A percentile compares a stretch with the other conserved stretches of the same genome.
These are phyloP conservation scores for Megaceryle alcyon DNA, from an alignment of 2,797 vertebrate species.

Conservation along the genomic window DNA sequence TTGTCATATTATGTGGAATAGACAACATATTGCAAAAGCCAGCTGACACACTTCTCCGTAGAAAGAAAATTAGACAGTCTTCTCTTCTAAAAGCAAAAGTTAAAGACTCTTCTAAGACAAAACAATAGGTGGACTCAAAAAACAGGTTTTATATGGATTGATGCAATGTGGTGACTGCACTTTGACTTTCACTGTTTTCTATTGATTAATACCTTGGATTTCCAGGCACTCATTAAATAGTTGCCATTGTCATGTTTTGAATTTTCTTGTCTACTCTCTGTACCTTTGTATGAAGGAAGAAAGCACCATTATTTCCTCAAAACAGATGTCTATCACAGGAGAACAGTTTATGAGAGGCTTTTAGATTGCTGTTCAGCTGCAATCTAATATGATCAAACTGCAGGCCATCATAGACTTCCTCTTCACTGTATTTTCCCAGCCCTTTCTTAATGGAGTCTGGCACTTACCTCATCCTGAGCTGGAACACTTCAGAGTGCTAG, in stretches of 20 bases:
- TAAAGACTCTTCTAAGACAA: not conserved
- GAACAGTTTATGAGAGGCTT: not conserved
- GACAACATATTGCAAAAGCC: not conserved
- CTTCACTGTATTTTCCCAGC: not conserved
- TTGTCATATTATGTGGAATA: not conserved
- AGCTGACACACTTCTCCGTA: not conserved
- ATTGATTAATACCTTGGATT: not conserved
- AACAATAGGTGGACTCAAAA: not conserved
- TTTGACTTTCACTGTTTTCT: not conserved
- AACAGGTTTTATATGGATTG: not conserved
- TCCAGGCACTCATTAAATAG: not conserved
- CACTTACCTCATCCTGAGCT: fast-evolving
- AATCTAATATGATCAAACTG: not conserved
- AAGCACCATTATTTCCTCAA: not conserved
- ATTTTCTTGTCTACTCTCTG: not conserved
- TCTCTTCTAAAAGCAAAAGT: not conserved
- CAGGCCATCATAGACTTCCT: too few relatives aligned
- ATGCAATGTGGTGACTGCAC: not conserved
- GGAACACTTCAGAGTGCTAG: not conserved
- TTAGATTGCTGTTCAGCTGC: not conserved
- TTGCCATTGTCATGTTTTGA: not conserved
- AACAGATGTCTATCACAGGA: not conserved
- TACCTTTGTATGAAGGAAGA: not conserved
- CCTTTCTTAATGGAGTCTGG: not conserved
- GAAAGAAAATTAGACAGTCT: not conserved